Conservation (phyloP, 2,888 invertebrate genomes). For the Hipparchia semele region DNA sequence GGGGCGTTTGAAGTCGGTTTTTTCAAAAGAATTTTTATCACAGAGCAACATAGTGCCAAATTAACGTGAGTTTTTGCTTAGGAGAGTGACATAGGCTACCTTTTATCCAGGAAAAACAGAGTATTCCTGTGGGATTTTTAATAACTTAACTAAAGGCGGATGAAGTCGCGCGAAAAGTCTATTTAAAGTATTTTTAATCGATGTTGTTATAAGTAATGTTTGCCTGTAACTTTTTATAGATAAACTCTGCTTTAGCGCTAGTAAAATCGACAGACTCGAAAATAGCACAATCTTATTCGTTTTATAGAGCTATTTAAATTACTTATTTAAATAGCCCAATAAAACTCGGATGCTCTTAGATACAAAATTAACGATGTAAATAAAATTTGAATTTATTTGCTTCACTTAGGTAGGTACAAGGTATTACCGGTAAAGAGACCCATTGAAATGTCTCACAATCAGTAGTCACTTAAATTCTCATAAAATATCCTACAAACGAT, state of each 20-base stretch:
- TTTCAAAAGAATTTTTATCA: too few species aligned
- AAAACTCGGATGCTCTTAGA: slow-evolving; percentile 26
- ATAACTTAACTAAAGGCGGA: too few species aligned
- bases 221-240: background rate
- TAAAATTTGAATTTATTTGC: slow-evolving; percentile 43
- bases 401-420: slow-evolving; percentile 33
- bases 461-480: slow-evolving; percentile 62
- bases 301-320: slow-evolving; percentile 6
- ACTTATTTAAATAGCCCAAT: slow-evolving; percentile 12
- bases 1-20: too few species aligned
- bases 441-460: slow-evolving; percentile 41
- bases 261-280: background rate
- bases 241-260: background rate
- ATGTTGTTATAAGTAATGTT: too few species aligned
- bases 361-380: slow-evolving; percentile 37
- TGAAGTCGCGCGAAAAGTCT: too few species aligned
- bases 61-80: too few species aligned
- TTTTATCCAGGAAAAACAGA: too few species aligned
- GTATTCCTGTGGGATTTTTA: too few species aligned
- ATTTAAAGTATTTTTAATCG: too few species aligned
- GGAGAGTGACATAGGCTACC: too few species aligned
- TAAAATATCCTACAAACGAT: slow-evolving; percentile 51
- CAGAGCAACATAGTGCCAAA: too few species aligned
- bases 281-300: background rate
- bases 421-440: slow-evolving; percentile 40